These are phyloP conservation scores for Typhlomys cinereus DNA, from an alignment of 2,113 vertebrate genomes.

Conservation along the genomic window DNA sequence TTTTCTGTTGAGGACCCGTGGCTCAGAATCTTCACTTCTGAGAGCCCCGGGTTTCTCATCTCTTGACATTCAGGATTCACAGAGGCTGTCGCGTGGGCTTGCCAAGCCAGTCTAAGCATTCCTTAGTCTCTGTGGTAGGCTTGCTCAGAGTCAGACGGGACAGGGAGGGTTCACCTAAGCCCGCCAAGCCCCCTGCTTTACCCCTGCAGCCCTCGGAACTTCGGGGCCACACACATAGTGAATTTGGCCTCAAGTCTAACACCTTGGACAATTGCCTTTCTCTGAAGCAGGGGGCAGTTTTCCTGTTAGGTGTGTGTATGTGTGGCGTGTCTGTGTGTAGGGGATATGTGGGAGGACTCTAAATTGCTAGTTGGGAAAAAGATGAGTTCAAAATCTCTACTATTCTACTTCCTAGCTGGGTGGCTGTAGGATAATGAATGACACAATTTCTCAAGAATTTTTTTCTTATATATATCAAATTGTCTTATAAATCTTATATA, in stretches of 20 bases:
- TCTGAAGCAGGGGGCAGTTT: not conserved
- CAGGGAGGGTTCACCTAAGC: not conserved
- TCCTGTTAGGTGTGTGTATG: not conserved
- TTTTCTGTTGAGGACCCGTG: not conserved
- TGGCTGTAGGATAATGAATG: not conserved
- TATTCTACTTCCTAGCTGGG: not conserved
- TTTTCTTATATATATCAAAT: not conserved
- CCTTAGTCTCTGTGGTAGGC: not conserved
- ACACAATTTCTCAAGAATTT: constrained; percentile 9
- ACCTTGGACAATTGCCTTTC: not conserved
- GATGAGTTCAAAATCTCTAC: constrained; percentile 25
- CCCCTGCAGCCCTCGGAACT: not conserved
- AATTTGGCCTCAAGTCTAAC: not conserved
- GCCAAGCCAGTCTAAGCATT: not conserved
- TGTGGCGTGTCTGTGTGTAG: not conserved
- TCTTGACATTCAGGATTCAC: not conserved
- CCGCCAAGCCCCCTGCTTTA: not conserved
- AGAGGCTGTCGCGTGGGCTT: not conserved
- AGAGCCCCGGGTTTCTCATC: not conserved
- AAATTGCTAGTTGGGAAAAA: not conserved
- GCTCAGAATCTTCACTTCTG: not conserved
- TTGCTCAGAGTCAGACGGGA: not conserved
- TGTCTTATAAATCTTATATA: no score
- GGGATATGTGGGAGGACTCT: not conserved
- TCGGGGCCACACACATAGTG: not conserved